Conservation (phyloP, 1,140 invertebrate genomes). For the Anthonomus grandis region DNA sequence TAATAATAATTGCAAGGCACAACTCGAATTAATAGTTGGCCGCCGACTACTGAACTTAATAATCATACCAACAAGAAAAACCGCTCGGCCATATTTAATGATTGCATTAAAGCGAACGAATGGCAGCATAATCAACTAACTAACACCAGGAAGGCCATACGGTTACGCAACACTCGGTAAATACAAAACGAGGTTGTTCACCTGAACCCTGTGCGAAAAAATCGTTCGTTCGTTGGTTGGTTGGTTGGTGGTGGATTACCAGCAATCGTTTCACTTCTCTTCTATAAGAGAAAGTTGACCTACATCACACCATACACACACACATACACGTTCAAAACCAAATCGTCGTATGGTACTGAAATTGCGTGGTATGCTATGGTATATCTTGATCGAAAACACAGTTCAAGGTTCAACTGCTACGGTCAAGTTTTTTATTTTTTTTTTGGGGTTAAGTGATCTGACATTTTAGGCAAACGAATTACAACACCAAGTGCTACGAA, state of each 20-base stretch:
- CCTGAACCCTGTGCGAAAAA: conserved; percentile 47
- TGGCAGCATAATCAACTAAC: no score
- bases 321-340: conserved; percentile 28
- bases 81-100: no score
- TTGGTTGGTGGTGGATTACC: conserved; percentile 4
- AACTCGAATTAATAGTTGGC: background rate
- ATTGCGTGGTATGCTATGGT: conserved; percentile 1
- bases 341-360: conserved; percentile 2
- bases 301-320: conserved; percentile 39
- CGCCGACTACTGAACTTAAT: background rate
- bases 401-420: conserved; percentile 11
- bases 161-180: conserved; percentile 42
- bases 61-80: no score
- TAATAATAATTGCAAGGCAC: no score
- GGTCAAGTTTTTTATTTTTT: conserved; percentile 10
- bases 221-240: conserved; percentile 31
- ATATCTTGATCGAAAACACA: background rate
- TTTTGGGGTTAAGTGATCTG: no score
- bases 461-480: no score
- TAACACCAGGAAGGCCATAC: conserved; percentile 39
- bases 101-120: no score
- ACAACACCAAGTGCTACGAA: no score
- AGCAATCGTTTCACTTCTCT: conserved; percentile 43
- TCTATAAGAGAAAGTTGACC: conserved; percentile 48
- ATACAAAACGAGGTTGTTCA: conserved; percentile 44